Evolutionary conservation across 2,888 invertebrate genomes (phyloP).

Genomic region (Coremacera marginata): DNA sequence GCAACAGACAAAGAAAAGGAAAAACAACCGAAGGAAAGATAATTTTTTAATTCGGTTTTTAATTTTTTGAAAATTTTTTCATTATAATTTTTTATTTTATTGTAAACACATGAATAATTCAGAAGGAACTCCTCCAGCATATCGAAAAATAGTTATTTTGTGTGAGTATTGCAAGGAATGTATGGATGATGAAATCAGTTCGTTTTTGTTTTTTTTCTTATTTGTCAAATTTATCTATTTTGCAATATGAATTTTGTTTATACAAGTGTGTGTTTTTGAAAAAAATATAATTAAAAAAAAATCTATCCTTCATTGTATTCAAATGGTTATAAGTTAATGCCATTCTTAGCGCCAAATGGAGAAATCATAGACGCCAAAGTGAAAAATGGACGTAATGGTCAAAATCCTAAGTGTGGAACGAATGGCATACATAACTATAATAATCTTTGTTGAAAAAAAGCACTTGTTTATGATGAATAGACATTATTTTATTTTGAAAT

Average conservation of each 20-base stretch:
- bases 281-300: no score
- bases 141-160: neutral
- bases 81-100: constrained; percentile 57
- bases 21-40: constrained; percentile 28
- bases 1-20: constrained; percentile 34
- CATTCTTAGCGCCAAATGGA: no score
- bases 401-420: no score
- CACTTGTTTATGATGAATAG: neutral
- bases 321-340: no score
- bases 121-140: neutral
- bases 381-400: no score
- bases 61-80: constrained; percentile 56
- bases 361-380: no score
- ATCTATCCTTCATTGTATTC: no score
- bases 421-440: no score
- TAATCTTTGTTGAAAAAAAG: no score
- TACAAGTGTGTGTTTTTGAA: no score
- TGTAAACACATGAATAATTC: constrained; percentile 41
- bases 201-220: no score
- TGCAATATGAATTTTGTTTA: neutral
- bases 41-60: constrained; percentile 50
- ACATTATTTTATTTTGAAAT: neutral
- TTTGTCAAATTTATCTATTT: neutral
- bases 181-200: neutral
- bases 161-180: constrained; percentile 42